Base-by-base conservation (phyloP, 2,113 vertebrate species). In the Atherinomorus stipes region DNA sequence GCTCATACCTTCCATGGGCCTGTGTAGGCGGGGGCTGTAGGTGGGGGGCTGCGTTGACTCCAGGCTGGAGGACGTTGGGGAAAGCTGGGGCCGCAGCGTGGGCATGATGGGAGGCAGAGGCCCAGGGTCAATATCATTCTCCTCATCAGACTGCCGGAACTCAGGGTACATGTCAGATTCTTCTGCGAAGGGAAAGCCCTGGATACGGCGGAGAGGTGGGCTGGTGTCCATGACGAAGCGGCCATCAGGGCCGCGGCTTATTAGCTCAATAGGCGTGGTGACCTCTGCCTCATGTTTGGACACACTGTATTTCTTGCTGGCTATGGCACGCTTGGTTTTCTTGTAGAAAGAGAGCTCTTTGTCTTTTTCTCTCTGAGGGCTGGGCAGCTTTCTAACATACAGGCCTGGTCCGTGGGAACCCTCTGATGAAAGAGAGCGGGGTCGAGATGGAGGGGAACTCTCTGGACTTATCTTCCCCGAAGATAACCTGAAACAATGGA, bases 111-210 rank as follows among this genome's bases (percentile, higher is more conserved):
- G 66, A 23, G 97, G 96, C 87, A 97, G 93, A 73, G 93, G 93
- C 64, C 96, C 92, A 0, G 96, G 96, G 87, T 98, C 98, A 89
- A 93, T 92, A 2, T 99, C 97, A 0, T 99, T 99, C 92, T 99
- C 98, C 91, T 99, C 97, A 0, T 99, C 98, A 0, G 98, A 99
- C 93, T 99, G 98, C 80, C 97, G 95, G 94, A 99, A 99, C 91
- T 99, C 98, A 0, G 98, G 98, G 94, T 99, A 99, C 95, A 98
- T 95, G 92, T 99, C 98, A 0, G 97, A 98, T 93, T 99, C 97
- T 89, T 99, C 97, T 0, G 97, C 98, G 11, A 99, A 99, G 69
- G 97, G 98, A 77, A 99, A 99, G 87, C 98, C 98, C 82, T 98
- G 96, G 31, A 99, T 99, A 74, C 97, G 95, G 53, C 97, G 94